These are phyloP conservation scores for Paramormyrops hopkinsi DNA, from an alignment of 2,797 vertebrate genomes.

Conservation along the genomic window DNA sequence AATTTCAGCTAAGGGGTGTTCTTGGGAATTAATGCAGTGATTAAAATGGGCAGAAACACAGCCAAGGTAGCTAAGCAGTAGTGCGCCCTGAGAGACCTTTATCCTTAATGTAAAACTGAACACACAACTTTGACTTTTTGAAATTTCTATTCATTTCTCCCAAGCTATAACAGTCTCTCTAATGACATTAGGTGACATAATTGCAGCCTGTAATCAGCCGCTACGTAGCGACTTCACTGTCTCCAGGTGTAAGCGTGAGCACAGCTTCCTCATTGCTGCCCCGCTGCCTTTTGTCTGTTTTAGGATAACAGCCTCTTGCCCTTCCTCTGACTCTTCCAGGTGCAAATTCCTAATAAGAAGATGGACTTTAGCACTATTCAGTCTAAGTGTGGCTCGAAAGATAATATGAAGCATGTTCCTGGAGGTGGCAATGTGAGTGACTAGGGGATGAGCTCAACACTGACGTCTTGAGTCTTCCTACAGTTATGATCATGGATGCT, in stretches of 20 bases:
- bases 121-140: background rate
- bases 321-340: conserved; percentile 38
- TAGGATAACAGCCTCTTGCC: conserved; percentile 7
- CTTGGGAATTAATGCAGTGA: background rate
- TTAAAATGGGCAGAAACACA: background rate
- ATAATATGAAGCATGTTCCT: conserved; percentile 75
- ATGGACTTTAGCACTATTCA: conserved; percentile 74
- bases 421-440: conserved; percentile 70
- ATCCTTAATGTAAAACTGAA: background rate
- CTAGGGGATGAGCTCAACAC: conserved; percentile 31
- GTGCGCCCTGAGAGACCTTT: background rate
- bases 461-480: conserved; percentile 49
- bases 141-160: background rate
- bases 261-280: background rate
- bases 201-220: background rate
- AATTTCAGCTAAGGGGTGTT: background rate
- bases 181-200: background rate
- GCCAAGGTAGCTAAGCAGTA: background rate
- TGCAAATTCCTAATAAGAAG: conserved; percentile 78
- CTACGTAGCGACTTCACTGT: background rate
- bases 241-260: background rate
- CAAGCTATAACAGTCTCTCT: background rate
- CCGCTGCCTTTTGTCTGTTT: background rate
- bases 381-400: conserved; percentile 80
- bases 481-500: conserved; percentile 33